Evolutionary conservation across 2,797 vertebrate genomes (phyloP), one percentile per base, ranked within the genome.

Genomic region (Anomalospiza imberbis): DNA sequence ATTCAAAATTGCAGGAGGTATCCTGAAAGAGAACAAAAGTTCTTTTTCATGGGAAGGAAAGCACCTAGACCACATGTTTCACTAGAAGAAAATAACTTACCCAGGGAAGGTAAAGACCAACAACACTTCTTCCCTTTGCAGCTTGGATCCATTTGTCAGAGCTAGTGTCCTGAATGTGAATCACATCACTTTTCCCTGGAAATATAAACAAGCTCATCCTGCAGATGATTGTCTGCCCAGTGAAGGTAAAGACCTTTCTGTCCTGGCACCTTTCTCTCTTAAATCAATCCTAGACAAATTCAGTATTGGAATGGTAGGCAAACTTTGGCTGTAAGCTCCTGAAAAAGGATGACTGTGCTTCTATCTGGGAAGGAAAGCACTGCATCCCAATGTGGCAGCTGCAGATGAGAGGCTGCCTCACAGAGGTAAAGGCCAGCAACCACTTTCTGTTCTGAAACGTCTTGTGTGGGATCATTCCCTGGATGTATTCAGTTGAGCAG

Each of bases 41-140:
- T 67, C 28, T 75, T 75, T 24, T 26, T 48, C 11, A 20, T 24
- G 15, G 50, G 44, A 76, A 45, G 38, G n/a, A 67, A 68, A 38
- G 16, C 15, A 75, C 18, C 18, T 18, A 32, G 32, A 36, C 21
- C 8, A 24, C 0, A 0, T 36, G 12, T 51, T 67, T 38, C 24
- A 45, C 22, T 24, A 51, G 62, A 22, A 67, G 53, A 60, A 24
- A 60, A 9, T 22, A 48, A 48, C 34, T 58, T 67, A n/a, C 18
- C 54, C 24, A n/a, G 22, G 8, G 16, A 38, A 51, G 18, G 22
- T 24, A 67, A 53, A 60, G 22, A 29, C 22, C 26, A 53, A n/a
- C 38, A 65, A 65, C 44, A 12, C 3, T 48, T 72, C n/a, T 63
- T 65, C 36, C 31, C 34, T 73, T 55, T 24, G 34, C 29, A 36